Base-by-base conservation (phyloP, 2,113 vertebrate genomes). In the Lamprologus callipterus region DNA sequence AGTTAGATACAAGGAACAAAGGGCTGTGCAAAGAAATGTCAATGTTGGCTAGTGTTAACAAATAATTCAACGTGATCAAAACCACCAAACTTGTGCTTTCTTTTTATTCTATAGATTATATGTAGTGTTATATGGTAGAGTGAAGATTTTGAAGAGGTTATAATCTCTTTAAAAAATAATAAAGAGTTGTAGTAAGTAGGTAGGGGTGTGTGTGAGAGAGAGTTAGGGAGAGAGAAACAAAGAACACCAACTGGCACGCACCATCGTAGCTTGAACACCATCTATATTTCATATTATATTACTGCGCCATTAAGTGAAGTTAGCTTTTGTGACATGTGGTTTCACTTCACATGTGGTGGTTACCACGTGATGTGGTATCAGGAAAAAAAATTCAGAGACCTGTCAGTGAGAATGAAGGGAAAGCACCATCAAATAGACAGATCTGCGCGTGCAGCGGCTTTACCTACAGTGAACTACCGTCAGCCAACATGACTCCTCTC, bases 401-500 rank as follows among this genome's bases (percentile, higher is more conserved):
- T 19, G 81, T 80, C 70, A 11, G 21, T 21, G 11, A 28, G 33
- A 16, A 17, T 19, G 40, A 88, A 37, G 80, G 86, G 90, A 93
- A 95, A 93, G 88, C 87, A 92, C 91, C 82, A 90, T 81, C 87
- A 88, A 8, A 86, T 40, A 23, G 37, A 78, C 45, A 47, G 40
- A 47, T 82, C 47, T 54, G 14, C 16, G 13, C 47, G 8, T 47
- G 19, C 80, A 9, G 80, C 82, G 81, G 80, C 75, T 85, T 83
- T 4, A 81, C 40, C 60, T 84, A 0, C 87, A 84, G 80, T 1
- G 3, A 23, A 4, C 54, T 23, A 3, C 85, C 60, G 51, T 47
- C 60, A 55, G 55, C 31, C 90, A 87, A 81, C 82, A 94, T 95
- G 94, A 73, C 70, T n/a, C 37, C 81, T 55, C n/a, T 84, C 84